Evolutionary conservation across 2,797 vertebrate species (phyloP).

Genomic region (Gadopsis marmoratus): DNA sequence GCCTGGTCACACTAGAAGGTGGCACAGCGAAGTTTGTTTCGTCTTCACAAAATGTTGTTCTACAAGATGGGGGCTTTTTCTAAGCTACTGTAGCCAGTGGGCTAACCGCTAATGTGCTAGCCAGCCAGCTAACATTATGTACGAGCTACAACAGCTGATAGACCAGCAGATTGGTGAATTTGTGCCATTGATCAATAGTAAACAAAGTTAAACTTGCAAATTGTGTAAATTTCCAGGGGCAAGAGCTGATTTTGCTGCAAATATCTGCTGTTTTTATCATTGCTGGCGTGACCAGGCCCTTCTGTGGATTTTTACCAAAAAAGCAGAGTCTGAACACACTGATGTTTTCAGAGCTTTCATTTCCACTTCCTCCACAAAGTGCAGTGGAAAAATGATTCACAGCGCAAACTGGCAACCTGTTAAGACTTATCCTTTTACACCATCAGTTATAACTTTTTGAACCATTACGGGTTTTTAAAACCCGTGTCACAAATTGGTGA

Average conservation of each 20-base stretch:
- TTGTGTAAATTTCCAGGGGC: background rate
- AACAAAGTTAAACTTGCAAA: background rate
- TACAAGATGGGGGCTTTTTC: background rate
- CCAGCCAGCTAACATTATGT: background rate
- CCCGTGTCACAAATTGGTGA: background rate
- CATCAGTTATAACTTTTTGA: slow-evolving; percentile 1
- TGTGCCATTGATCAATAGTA: background rate
- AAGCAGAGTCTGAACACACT: slow-evolving; percentile 7
- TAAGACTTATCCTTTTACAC: slow-evolving; percentile 12
- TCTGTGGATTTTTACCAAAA: background rate
- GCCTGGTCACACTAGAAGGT: slow-evolving; percentile 13
- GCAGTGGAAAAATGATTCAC: slow-evolving; percentile 29
- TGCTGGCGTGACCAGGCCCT: slow-evolving; percentile 3
- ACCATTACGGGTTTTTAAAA: slow-evolving; percentile 3
- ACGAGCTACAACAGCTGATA: no score
- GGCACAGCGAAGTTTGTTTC: background rate
- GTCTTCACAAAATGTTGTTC: background rate
- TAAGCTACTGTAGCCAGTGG: no score
- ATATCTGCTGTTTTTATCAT: background rate
- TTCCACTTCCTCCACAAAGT: slow-evolving; percentile 36
- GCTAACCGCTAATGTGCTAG: background rate
- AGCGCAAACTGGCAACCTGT: slow-evolving; percentile 14
- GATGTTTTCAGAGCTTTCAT: slow-evolving; percentile 19
- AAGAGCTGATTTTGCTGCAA: background rate
- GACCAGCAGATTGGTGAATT: background rate